These are phyloP conservation scores for Mus pahari DNA, from an alignment of 2,113 vertebrate species.

Conservation along the genomic window DNA sequence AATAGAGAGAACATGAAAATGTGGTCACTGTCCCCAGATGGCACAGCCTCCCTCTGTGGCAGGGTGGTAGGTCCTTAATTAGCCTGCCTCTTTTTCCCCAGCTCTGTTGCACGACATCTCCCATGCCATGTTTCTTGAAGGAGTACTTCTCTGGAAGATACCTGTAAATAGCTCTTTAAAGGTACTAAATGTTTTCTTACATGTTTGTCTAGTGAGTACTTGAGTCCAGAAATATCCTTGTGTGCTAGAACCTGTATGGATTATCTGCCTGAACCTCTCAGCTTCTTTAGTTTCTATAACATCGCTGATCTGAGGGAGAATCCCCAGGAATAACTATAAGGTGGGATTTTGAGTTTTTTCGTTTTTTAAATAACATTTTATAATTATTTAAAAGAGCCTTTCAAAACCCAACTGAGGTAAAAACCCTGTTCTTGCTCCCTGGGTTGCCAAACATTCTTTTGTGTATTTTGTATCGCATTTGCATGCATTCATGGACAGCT, in stretches of 20 bases:
- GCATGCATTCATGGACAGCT: constrained; percentile 67
- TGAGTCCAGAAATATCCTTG: constrained; percentile 20
- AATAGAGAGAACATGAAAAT: neutral
- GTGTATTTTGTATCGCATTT: constrained; percentile 23
- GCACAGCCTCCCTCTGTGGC: rapidly evolving
- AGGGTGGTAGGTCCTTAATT: neutral
- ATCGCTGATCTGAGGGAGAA: constrained; percentile 1
- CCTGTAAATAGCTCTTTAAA: neutral
- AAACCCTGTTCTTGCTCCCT: constrained; percentile 54
- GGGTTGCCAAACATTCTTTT: constrained; percentile 69
- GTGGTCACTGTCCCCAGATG: rapidly evolving
- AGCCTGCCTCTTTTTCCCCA: neutral
- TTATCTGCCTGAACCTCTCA: neutral
- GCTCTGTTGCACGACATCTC: neutral
- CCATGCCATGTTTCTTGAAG: neutral
- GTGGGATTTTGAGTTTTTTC: neutral
- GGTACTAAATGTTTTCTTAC: constrained; percentile 29
- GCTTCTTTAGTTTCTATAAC: neutral
- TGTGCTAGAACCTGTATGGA: neutral
- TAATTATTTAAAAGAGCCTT: constrained; percentile 41
- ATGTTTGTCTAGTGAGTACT: neutral
- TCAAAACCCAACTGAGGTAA: constrained; percentile 53
- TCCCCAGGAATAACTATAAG: neutral
- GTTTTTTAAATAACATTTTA: neutral
- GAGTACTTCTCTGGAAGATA: neutral